Base-by-base conservation (phyloP, 1,140 invertebrate genomes). In the Trinorchestia longiramus region DNA sequence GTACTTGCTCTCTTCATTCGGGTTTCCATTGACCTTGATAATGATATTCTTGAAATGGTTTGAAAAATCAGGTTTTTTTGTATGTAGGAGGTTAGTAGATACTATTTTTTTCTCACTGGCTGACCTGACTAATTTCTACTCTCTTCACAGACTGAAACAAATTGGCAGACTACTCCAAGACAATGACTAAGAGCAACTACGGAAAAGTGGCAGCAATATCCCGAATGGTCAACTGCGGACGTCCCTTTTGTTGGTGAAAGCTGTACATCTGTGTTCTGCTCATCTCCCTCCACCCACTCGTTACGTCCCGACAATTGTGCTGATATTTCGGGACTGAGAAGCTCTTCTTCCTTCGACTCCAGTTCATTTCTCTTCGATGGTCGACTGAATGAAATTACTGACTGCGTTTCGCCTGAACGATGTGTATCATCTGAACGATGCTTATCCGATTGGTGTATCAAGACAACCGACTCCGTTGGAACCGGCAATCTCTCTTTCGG, bases 171-270 rank as follows among this genome's bases (percentile, higher is more conserved):
- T 47, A 94, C 92, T 94, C 92, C 92, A 94, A 94, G 92, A 94
- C 92, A 94, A 94, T 94, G 92, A 94, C 92, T 94, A 94, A 94
- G 92, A 94, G 92, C 92, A 94, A 94, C 92, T 94, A 94, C 92
- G 40, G 92, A 94, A 94, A 94, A 44, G 36, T 94, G 92, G 92
- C 92, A 94, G 92, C 43, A 94, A 44, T 94, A 44, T 47, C 44
- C 43, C 43, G 92, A 45, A 19, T 94, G 92, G 92, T 94, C 92
- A n/a, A 43, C 43, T 45, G 92, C 43, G 44, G 40, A 43, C 92
- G 36, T 45, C 92, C 47, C 92, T 40, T 91, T 44, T 28, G 43
- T 40, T 94, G 92, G 43, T n/a, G 44, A 6, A 47, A 45, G 92
- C 92, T 90, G 4, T 43, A 17, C 88, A 42, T 43, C 88, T 90